A percentile compares a stretch with the other conserved stretches of the same genome.
Evolutionary conservation across 2,113 vertebrate genomes (phyloP).

Genomic region (Dolichallabes microphthalmus): DNA sequence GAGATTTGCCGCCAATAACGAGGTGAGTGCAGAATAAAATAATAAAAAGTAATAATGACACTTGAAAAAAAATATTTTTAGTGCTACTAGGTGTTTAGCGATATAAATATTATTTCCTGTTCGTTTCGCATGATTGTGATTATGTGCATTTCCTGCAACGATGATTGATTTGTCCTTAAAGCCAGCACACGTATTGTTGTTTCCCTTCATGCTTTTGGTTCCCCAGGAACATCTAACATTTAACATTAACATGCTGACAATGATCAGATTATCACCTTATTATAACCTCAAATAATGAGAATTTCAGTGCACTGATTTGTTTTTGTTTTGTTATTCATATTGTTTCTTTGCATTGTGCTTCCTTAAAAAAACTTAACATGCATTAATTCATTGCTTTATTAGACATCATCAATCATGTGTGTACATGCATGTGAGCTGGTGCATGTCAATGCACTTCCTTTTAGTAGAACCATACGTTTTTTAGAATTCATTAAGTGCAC

Average conservation of each 20-base stretch:
- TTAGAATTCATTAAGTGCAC: not conserved
- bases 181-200: not conserved
- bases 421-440: not conserved
- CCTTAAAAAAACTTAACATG: not conserved
- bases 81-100: not conserved
- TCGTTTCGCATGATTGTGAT: not conserved
- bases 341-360: not conserved
- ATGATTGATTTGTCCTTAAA: not conserved
- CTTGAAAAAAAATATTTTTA: not conserved
- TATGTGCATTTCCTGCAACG: not conserved
- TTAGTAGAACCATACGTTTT: not conserved
- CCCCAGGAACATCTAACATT: not conserved
- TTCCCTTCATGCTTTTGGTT: not conserved
- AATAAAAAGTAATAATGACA: not conserved
- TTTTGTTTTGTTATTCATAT: not conserved
- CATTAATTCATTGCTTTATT: not conserved
- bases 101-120: not conserved
- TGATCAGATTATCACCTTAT: not conserved
- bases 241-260: not conserved
- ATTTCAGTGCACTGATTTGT: not conserved
- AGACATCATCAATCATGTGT: not conserved
- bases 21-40: not conserved
- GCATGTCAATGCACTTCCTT: not conserved
- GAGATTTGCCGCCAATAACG: conserved; percentile 39
- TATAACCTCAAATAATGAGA: not conserved